Base-by-base conservation (phyloP, 1,140 invertebrate genomes). In the Mercenaria mercenaria region DNA sequence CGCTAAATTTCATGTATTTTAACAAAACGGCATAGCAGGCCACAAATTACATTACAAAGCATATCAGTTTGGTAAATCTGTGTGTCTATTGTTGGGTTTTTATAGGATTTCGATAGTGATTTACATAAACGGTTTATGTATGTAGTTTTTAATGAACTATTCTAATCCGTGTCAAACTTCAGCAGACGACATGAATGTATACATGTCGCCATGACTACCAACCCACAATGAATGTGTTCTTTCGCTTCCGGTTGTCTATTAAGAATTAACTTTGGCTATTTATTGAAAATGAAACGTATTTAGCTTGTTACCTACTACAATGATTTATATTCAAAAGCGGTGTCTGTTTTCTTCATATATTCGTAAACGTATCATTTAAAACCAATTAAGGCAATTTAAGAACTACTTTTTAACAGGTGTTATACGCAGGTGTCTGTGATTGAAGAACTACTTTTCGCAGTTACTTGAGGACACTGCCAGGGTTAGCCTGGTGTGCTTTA, bases 61-160 rank as follows among this genome's bases (percentile, higher is more conserved):
- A 64, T 26, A 81, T 88, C 59, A 37, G 72, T 56, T 39, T 50
- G 59, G 81, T 81, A 88, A 88, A 88, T 88, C 86, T 88, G 23
- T 15, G 4, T 15, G 26, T 56, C 37, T 64, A 61, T 88, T 74
- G 76, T 88, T 67, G 15, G 72, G 32, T 76, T 20, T 88, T 80
- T 88, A 88, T 88, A 81, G 86, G 86, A 88, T 88, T 88, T 88
- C 86, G 52, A 80, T 79, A 77, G 29, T 39, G 85, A 74, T 85
- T 43, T 87, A 69, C 69, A 79, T 79, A 87, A 87, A 67, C 47
- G 85, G 69, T 77, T 61, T 61, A 82, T 82, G 41, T 82, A 82
- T 81, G 56, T 67, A 59, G 80, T 43, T 64, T 56, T 82, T 64
- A 82, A 67, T 82, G 80, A 67, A 79, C 50, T 87, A 26, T 64